Evolutionary conservation across 2,113 vertebrate genomes (phyloP).

Genomic region (Notechis scutatus): DNA sequence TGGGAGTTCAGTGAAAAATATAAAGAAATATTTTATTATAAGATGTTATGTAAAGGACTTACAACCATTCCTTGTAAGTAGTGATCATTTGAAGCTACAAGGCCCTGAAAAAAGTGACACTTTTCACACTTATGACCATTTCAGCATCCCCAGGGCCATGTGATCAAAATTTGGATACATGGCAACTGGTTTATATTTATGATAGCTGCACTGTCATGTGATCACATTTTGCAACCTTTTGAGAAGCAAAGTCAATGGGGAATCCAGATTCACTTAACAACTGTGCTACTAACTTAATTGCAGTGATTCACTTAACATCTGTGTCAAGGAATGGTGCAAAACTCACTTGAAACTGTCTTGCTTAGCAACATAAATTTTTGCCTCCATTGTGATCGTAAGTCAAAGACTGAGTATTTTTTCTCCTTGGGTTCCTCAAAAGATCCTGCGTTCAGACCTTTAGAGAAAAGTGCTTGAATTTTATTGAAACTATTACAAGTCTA

Average conservation of each 20-base stretch:
- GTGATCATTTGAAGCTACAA: too few relatives aligned
- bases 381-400: not conserved
- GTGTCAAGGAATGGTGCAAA: not conserved
- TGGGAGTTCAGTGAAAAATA: not conserved
- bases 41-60: not conserved
- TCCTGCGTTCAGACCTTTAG: not conserved
- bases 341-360: not conserved
- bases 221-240: too few relatives aligned
- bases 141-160: too few relatives aligned
- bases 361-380: not conserved
- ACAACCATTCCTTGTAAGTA: too few relatives aligned
- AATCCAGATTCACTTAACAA: too few relatives aligned
- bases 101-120: too few relatives aligned
- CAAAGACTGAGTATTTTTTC: not conserved
- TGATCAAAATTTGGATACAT: too few relatives aligned
- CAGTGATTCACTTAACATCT: not conserved
- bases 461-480: not conserved
- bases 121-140: too few relatives aligned
- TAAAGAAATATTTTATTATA: not conserved
- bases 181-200: too few relatives aligned
- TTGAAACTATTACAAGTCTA: not conserved
- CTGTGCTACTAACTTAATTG: not conserved
- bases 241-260: too few relatives aligned
- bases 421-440: not conserved
- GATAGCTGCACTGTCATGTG: too few relatives aligned